These are phyloP conservation scores for Campylomormyrus tamandua DNA, from an alignment of 2,113 vertebrate genomes.

Conservation along the genomic window DNA sequence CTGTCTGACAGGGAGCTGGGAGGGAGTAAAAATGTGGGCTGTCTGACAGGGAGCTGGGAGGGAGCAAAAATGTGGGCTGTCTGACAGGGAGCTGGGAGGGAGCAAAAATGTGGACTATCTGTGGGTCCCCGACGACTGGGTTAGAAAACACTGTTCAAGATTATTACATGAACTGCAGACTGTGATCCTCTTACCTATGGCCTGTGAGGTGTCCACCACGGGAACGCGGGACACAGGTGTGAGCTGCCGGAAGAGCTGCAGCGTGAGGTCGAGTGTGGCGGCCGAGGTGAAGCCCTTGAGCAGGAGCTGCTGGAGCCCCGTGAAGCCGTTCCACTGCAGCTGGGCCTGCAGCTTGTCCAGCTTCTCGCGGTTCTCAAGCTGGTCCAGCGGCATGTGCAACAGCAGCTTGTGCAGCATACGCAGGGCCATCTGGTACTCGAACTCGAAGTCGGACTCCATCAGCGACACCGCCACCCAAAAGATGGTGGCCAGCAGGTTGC, in stretches of 20 bases:
- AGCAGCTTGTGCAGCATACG: slow-evolving; percentile 84
- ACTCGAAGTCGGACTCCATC: slow-evolving; percentile 99
- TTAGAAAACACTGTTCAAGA: neutral
- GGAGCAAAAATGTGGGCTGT: neutral
- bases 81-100: too few species aligned
- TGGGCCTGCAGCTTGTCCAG: slow-evolving; percentile 93
- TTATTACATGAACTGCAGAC: neutral
- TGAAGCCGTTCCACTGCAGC: slow-evolving; percentile 91
- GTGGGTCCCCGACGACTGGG: neutral
- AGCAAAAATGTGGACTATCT: neutral
- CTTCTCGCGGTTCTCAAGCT: slow-evolving; percentile 87
- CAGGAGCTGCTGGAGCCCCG: slow-evolving; percentile 88
- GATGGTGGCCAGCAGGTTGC: slow-evolving; percentile 84
- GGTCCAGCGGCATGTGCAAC: slow-evolving; percentile 83
- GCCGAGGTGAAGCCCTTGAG: slow-evolving; percentile 95
- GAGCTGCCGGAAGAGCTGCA: slow-evolving; percentile 91
- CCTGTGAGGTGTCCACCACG: slow-evolving; percentile 91
- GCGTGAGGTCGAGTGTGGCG: slow-evolving; percentile 84
- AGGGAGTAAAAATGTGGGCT: neutral
- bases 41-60: neutral
- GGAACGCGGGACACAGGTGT: slow-evolving; percentile 87
- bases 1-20: too few species aligned
- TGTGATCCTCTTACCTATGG: slow-evolving; percentile 69
- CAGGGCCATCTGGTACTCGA: slow-evolving; percentile 94
- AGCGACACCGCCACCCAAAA: slow-evolving; percentile 95